Base-by-base conservation (phyloP, 2,888 invertebrate species). In the Patella pellucida region DNA sequence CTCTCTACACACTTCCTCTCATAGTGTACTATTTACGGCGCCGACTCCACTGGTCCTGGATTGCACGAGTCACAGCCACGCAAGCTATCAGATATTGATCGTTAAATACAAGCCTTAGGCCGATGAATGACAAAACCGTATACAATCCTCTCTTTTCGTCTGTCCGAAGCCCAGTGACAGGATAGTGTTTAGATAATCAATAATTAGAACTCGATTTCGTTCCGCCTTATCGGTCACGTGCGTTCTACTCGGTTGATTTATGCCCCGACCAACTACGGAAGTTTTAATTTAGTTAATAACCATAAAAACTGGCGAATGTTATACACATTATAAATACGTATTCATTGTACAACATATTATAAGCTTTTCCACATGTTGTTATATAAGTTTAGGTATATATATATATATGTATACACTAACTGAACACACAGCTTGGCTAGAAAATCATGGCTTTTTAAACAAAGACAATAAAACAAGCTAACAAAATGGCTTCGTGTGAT, bases 41-140 rank as follows among this genome's bases (percentile, higher is more conserved):
- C 62, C 62, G 62, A 62, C 62, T 62, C 62, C 19, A 62, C 62
- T 62, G 62, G 62, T 62, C 62, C 62, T 62, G 62, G 23, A 62
- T 62, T 62, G 62, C 62, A 62, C 62, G 62, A 62, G 62, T 62
- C 62, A 62, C 19, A 62, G 62, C 62, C 62, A 62, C 62, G 62
- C 62, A 62, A 62, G 62, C 23, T 62, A 62, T 62, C 62, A 62
- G 62, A 19, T 62, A 62, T 62, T 62, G 62, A 62, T 62, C 23
- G 62, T 62, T 19, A 62, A 62, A 62, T 62, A 62, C 23, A 62
- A 62, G 62, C 19, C 19, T 62, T 23, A 23, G 62, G 62, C 62
- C 62, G 62, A 62, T 62, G 23, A 62, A 62, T 62, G 62, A 62
- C 62, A 62, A 62, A 62, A 62, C 62, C 23, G 62, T 23, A 62